These are phyloP conservation scores for Meda fulgida DNA, from an alignment of 2,797 vertebrate species.

Conservation along the genomic window DNA sequence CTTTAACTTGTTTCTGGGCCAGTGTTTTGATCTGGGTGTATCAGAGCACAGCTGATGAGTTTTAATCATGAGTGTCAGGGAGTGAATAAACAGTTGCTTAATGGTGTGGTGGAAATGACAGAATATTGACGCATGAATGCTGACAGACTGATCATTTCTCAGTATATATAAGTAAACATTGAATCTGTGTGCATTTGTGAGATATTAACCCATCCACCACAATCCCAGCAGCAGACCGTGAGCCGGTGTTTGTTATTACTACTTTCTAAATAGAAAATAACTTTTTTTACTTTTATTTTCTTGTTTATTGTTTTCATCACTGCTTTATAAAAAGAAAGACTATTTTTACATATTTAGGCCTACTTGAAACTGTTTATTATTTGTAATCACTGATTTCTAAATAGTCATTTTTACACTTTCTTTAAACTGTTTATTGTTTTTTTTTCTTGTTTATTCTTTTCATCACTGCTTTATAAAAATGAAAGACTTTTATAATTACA, in stretches of 20 bases:
- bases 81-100: not conserved
- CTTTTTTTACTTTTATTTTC: not conserved
- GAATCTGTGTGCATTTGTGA: not conserved
- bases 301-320: not conserved
- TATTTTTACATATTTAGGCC: too few relatives aligned
- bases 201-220: not conserved
- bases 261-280: not conserved
- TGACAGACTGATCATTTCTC: not conserved
- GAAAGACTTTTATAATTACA: not conserved
- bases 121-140: not conserved
- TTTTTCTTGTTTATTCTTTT: not conserved
- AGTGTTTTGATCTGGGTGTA: not conserved
- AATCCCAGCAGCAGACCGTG: slow-evolving; percentile 2
- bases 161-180: not conserved
- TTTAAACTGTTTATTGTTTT: too few relatives aligned
- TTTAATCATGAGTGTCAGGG: not conserved
- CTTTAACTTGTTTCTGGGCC: not conserved
- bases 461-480: not conserved
- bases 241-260: not conserved
- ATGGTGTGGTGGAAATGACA: not conserved
- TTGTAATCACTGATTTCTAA: not conserved
- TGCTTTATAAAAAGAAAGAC: not conserved
- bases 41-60: not conserved
- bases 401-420: too few relatives aligned
- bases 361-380: too few relatives aligned